Evolutionary conservation across 2,797 vertebrate genomes (phyloP).

Genomic region (Pterois miles): DNA sequence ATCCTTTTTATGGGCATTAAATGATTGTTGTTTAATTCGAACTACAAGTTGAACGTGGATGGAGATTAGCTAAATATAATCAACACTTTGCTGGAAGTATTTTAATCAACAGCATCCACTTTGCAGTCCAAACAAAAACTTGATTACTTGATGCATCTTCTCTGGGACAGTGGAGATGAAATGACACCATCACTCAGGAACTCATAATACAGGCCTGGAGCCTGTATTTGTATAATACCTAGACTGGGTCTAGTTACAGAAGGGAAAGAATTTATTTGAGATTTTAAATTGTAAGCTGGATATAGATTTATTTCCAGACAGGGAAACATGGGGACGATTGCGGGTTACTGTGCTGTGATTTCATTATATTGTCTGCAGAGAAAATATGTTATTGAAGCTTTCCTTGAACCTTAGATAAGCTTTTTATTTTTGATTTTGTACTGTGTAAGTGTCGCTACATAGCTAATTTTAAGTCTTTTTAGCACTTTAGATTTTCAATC

Average conservation of each 20-base stretch:
- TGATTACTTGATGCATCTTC: constrained; percentile 9
- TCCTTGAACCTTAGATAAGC: constrained; percentile 66
- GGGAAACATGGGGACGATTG: background rate
- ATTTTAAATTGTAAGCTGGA: constrained; percentile 16
- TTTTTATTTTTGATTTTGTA: constrained; percentile 48
- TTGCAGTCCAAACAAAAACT: background rate
- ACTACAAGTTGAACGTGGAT: background rate
- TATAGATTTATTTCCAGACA: constrained; percentile 19
- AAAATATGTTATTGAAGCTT: constrained; percentile 15
- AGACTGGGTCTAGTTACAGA: constrained; percentile 59
- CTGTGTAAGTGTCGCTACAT: constrained; percentile 21
- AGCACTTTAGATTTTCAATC: constrained; percentile 71
- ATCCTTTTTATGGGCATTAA: background rate
- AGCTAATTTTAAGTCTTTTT: constrained; percentile 26
- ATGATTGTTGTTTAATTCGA: background rate
- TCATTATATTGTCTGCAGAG: background rate
- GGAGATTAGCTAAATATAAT: background rate
- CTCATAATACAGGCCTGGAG: constrained; percentile 56
- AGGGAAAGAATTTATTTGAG: background rate
- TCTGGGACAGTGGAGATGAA: constrained; percentile 1
- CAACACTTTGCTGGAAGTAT: background rate
- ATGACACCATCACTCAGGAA: constrained; percentile 59
- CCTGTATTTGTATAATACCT: constrained; percentile 32
- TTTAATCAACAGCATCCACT: background rate
- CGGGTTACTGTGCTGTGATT: constrained; percentile 24